phyloP scores from a whole-genome alignment of 2,113 vertebrate species.

The Seriola quinqueradiata region DNA sequence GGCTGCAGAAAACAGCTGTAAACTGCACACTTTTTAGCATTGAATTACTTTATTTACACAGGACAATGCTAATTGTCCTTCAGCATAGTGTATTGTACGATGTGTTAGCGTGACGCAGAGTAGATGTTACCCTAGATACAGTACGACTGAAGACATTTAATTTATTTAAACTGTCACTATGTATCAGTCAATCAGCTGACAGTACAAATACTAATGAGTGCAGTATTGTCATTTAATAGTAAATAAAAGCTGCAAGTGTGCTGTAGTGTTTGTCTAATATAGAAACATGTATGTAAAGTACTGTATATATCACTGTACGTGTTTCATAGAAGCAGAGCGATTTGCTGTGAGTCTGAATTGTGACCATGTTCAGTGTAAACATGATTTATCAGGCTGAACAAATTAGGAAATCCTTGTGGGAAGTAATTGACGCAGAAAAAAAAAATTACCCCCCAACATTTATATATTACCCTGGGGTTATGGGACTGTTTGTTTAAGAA shows the following conservation, averaged over 20 bases:
- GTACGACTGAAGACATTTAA: too few relatives aligned
- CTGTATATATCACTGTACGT: background rate
- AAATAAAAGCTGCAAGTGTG: background rate
- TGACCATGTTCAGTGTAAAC: constrained; percentile 15
- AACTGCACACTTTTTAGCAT: too few relatives aligned
- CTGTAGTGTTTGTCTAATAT: background rate
- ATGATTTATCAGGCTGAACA: constrained; percentile 23
- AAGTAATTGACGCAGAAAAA: constrained; percentile 22
- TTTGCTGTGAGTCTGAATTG: background rate
- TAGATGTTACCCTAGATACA: too few relatives aligned
- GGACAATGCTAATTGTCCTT: too few relatives aligned
- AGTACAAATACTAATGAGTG: background rate
- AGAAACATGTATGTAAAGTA: background rate
- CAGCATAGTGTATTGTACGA: too few relatives aligned
- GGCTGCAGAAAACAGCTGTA: background rate
- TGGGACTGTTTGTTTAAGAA: constrained; percentile 47
- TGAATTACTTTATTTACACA: too few relatives aligned
- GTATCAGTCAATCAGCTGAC: background rate
- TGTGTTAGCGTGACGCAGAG: too few relatives aligned
- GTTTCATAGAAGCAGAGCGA: constrained; percentile 8
- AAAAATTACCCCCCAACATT: background rate
- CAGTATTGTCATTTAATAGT: background rate
- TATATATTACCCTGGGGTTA: constrained; percentile 18
- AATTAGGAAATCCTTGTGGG: constrained; percentile 19
- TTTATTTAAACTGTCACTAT: too few relatives aligned